Percentiles rank a stretch among this genome's conserved stretches.
Evolutionary conservation across 2,797 vertebrate species (phyloP).

Genomic region (Cichlasoma orientale): DNA sequence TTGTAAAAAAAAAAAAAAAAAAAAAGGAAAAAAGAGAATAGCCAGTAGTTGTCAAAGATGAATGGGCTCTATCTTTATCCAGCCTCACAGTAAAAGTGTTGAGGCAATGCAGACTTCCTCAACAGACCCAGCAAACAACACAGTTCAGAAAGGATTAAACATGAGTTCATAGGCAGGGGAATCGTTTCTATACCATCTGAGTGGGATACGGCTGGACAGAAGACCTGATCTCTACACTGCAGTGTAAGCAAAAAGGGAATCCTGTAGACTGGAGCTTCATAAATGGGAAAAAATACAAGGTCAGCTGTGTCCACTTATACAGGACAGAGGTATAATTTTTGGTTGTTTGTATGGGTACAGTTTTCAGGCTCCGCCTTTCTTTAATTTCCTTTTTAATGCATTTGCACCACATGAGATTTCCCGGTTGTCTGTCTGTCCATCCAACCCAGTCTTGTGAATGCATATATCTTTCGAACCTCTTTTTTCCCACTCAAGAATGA

Average conservation of each 20-base stretch:
- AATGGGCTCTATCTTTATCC: conserved; percentile 28
- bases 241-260: conserved; percentile 1
- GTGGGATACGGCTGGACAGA: neutral
- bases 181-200: neutral
- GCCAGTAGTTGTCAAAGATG: conserved; percentile 7
- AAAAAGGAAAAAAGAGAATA: neutral
- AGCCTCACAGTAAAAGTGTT: conserved; percentile 2
- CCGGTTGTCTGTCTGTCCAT: neutral
- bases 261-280: neutral
- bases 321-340: neutral
- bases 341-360: neutral
- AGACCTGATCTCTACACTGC: conserved; percentile 29
- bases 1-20: too few species aligned
- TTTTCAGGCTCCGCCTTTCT: neutral
- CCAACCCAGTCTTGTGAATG: neutral
- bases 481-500: neutral
- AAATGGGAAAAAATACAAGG: neutral
- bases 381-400: neutral
- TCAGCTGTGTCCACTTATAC: neutral
- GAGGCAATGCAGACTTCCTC: neutral
- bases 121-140: conserved; percentile 1
- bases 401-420: neutral
- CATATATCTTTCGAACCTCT: accelerated
- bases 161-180: neutral
- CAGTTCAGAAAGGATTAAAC: conserved; percentile 39